Conservation (phyloP, 2,113 vertebrate genomes). For the Donacobius atricapilla region DNA sequence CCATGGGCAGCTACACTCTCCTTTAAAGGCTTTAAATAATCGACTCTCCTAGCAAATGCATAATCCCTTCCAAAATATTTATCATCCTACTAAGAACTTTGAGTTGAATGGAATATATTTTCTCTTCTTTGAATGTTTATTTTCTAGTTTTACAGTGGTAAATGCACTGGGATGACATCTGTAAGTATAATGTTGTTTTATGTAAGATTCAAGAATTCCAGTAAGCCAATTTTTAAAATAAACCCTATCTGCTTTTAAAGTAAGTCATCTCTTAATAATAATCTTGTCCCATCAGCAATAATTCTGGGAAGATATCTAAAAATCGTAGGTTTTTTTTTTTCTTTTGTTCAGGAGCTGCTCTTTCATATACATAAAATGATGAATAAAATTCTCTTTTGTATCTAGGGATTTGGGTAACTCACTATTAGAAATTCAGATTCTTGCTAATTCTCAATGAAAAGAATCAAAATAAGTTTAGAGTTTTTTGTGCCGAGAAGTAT, state of each 20-base stretch:
- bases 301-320: background rate
- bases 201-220: background rate
- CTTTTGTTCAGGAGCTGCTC: background rate
- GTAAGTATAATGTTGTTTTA: background rate
- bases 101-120: background rate
- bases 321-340: background rate
- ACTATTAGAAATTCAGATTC: background rate
- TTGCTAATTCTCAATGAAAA: background rate
- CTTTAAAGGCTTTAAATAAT: background rate
- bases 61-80: slow-evolving; percentile 21
- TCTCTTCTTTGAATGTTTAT: background rate
- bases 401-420: background rate
- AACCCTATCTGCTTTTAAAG: background rate
- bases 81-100: background rate
- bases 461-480: background rate
- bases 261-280: background rate
- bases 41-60: background rate
- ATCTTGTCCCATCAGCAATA: background rate
- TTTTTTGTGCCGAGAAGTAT: background rate
- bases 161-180: background rate
- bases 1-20: background rate
- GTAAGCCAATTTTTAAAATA: background rate
- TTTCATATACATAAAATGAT: background rate
- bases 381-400: slow-evolving; percentile 1
- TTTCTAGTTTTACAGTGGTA: background rate